phyloP scores from a whole-genome alignment of 2,113 vertebrate species.

The Nothobranchius furzeri region DNA sequence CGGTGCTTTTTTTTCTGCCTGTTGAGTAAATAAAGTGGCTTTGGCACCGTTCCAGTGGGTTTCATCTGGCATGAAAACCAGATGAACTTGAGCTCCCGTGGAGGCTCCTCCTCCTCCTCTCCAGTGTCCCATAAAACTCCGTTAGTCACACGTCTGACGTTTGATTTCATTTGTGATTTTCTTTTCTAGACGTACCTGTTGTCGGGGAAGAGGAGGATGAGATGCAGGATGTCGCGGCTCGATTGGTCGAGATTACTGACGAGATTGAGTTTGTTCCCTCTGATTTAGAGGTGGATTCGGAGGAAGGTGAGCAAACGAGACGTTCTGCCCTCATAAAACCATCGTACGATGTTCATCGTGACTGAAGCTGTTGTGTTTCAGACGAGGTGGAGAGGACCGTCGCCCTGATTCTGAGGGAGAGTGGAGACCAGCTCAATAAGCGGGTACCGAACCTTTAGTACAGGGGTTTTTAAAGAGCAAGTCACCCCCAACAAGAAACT shows the following conservation, averaged over 20 bases:
- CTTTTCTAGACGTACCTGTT: background rate
- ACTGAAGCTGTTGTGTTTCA: slow-evolving; percentile 8
- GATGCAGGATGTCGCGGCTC: slow-evolving; percentile 5
- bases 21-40: no score
- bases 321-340: no score
- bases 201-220: background rate
- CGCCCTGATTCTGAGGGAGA: slow-evolving; percentile 78
- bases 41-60: no score
- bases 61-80: background rate
- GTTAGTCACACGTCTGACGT: background rate
- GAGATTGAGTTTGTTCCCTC: slow-evolving; percentile 39
- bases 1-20: no score
- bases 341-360: no score
- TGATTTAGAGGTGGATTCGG: slow-evolving; percentile 1
- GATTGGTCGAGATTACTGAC: slow-evolving; percentile 52
- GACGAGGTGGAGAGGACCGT: slow-evolving; percentile 75
- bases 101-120: no score
- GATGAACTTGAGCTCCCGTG: background rate
- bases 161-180: background rate
- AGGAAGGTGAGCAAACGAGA: background rate
- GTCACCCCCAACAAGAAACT: no score
- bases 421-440: slow-evolving; percentile 77
- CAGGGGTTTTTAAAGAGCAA: no score
- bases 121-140: no score
- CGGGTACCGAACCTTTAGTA: slow-evolving; percentile 65